Base-by-base conservation (phyloP, 2,888 invertebrate species). In the Noctua comes region DNA sequence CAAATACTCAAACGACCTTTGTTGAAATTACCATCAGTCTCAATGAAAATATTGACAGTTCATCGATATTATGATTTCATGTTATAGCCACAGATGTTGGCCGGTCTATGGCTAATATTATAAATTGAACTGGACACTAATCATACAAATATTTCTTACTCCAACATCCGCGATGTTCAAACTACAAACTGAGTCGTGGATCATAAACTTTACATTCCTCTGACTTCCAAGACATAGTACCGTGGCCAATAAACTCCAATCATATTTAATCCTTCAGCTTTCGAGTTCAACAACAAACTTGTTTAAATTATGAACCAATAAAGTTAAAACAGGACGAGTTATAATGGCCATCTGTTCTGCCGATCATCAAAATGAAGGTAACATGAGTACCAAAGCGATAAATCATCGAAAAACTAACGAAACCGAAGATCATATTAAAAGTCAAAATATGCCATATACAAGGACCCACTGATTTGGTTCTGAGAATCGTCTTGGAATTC, bases 261-360 rank as follows among this genome's bases (percentile, higher is more conserved):
- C 27, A 82, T 73, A 85, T 66, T 72, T 40, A 74, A 78, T 48
- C 71, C 73, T 68, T 46, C 59, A 74, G n/a, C 54, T 4, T 68
- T 66, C 21, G 62, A 59, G 36, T 71, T 74, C 57, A 78, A 86
- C 68, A 83, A 69, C 76, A 76, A 85, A 79, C 68, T 77, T 79
- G 76, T 82, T 78, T 80, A 70, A 79, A 80, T 77, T 85, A 80
- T 75, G 74, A 76, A 78, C 79, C 69, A 78, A 85, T 86, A 83
- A 86, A 85, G 72, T 83, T 77, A 77, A 83, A 77, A 83, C 70
- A 76, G 75, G 74, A 70, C 62, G 62, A 48, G 65, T 77, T 85
- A 77, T 76, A 85, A 79, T 66, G 31, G 66, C 76, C 81, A 84
- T 86, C 82, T 86, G 79, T 87, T 88, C 65, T 72, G 46, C n/a